Evolutionary conservation across 2,797 vertebrate species (phyloP), one percentile per base, ranked within the genome.

Genomic region (Taenioides sp.): DNA sequence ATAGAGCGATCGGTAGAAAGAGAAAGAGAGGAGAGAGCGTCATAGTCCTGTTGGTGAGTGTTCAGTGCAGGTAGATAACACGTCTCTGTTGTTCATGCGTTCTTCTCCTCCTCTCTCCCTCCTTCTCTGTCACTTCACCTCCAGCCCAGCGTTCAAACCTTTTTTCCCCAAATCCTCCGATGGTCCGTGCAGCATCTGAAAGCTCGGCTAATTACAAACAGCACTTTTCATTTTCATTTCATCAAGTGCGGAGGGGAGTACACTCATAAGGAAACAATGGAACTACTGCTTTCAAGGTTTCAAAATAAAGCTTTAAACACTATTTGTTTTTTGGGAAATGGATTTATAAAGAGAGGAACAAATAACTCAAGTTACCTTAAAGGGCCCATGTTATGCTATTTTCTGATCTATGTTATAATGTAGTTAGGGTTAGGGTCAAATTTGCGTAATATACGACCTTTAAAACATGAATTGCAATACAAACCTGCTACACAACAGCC

Each of bases 111-210:
- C 40, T 43, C 40, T 2, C 40, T 14, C 76, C 76, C 80, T 78
- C 78, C 70, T 79, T 83, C 76, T 61, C 54, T 70, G 76, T 85
- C 84, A 81, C 72, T 83, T 81, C 75, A 75, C 77, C 78, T 83
- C 75, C 54, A 37, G 65, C 77, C 59, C 78, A 73, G 82, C 79
- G 80, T 74, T 82, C 84, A 82, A 84, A 82, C 72, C 67, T 71
- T 73, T 87, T 84, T 75, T 62, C 65, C 78, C 63, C 75, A 80
- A 82, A 84, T 74, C 28, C 83, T 81, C 77, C 78, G 86, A 83
- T 71, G 88, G 87, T 76, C 73, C 84, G 62, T 81, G 80, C 67
- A 22, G 64, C 9, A 20, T 75, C 72, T 88, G 74, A 83, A 83
- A 84, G 84, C 81, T 65, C 40, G 0, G 61, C 72, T 87, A 86